phyloP scores from a whole-genome alignment of 2,888 invertebrate species.

The Pristionchus fissidentatus region DNA sequence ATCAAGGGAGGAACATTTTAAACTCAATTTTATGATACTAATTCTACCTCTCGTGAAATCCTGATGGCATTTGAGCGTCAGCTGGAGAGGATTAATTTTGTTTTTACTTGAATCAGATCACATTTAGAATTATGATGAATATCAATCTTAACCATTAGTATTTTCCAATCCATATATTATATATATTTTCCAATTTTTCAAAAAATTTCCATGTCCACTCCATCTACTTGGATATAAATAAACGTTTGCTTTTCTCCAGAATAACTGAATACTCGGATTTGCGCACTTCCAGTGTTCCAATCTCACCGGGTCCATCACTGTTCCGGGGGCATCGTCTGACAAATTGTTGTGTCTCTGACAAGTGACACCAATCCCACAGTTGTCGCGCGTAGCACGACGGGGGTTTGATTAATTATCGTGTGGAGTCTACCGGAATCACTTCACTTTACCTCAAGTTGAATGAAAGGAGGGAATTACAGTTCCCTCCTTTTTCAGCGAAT shows the following conservation, averaged over 20 bases:
- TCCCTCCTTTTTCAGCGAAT: too few species aligned
- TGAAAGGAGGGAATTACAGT: too few species aligned
- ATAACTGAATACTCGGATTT: background rate
- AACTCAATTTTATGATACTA: background rate
- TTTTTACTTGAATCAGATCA: too few species aligned
- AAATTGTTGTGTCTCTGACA: background rate
- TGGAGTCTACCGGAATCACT: too few species aligned
- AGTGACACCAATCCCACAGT: constrained; percentile 26
- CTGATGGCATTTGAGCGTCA: background rate
- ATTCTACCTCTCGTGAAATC: constrained; percentile 16
- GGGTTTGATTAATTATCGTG: background rate
- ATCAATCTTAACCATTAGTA: too few species aligned
- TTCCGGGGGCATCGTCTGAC: background rate
- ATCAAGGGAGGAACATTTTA: constrained; percentile 20
- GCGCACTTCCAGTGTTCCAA: background rate
- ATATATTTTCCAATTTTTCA: too few species aligned
- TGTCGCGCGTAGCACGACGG: background rate
- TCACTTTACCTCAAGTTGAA: too few species aligned
- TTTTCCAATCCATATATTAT: too few species aligned
- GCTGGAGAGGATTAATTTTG: too few species aligned
- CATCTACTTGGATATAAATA: background rate
- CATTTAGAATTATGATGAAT: too few species aligned
- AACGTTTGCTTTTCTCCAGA: background rate
- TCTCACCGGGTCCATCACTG: background rate
- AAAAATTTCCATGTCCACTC: too few species aligned